A percentile compares a stretch with the other conserved stretches of the same genome.
phyloP scores from a whole-genome alignment of 2,113 vertebrate genomes.

The Megalops atlanticus region DNA sequence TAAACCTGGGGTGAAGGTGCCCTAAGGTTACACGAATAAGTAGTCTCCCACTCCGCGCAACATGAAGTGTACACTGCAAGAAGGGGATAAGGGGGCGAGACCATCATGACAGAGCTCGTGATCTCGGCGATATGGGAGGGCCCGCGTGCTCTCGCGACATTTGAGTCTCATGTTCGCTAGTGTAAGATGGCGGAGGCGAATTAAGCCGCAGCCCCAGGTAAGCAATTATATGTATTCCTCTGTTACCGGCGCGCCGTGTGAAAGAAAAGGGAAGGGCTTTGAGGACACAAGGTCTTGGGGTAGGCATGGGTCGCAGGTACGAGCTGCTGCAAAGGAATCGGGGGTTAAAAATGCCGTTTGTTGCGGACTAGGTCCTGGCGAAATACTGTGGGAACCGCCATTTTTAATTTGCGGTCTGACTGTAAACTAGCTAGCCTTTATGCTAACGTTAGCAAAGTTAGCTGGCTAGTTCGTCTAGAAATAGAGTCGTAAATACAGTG shows the following conservation, averaged over 20 bases:
- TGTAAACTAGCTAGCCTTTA: constrained; percentile 38
- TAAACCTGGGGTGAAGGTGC: too few species aligned
- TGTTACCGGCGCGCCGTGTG: not conserved
- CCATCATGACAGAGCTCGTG: not conserved
- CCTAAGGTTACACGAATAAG: too few species aligned
- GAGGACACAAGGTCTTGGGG: not conserved
- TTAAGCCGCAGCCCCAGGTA: constrained; percentile 73
- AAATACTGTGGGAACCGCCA: constrained; percentile 75
- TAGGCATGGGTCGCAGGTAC: not conserved
- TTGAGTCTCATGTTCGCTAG: constrained; percentile 61
- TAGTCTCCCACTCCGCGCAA: too few species aligned
- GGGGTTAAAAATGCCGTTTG: constrained; percentile 20
- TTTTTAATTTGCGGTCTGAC: constrained; percentile 74
- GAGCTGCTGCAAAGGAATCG: not conserved
- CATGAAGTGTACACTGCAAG: not conserved
- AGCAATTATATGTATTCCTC: constrained; percentile 51
- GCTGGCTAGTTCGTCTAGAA: constrained; percentile 42
- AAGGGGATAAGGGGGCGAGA: constrained; percentile 2
- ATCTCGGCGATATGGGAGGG: constrained; percentile 22
- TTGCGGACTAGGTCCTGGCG: constrained; percentile 49
- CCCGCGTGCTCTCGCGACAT: constrained; percentile 68
- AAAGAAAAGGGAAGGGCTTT: not conserved
- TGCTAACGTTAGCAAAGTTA: constrained; percentile 5
- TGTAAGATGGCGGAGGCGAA: constrained; percentile 80
- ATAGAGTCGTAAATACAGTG: constrained; percentile 12